Evolutionary conservation across 2,113 vertebrate genomes (phyloP).

Genomic region (Emydocephalus ijimae): DNA sequence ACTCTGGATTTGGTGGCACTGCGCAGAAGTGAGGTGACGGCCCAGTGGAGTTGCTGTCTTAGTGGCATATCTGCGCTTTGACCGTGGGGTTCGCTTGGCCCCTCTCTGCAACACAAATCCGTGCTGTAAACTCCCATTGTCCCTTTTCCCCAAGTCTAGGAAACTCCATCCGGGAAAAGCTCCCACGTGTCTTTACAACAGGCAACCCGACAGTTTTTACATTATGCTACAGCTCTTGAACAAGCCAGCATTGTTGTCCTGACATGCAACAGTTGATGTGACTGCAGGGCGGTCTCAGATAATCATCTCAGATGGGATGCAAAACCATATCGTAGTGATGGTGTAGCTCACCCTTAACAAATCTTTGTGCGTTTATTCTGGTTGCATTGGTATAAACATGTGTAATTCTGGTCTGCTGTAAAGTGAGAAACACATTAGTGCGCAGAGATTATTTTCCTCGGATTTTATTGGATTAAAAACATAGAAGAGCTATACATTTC

Average conservation of each 20-base stretch:
- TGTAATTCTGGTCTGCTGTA: background rate
- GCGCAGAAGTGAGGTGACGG: background rate
- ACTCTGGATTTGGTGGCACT: background rate
- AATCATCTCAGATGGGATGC: background rate
- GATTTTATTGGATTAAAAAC: background rate
- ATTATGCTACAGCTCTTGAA: background rate
- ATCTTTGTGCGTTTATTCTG: background rate
- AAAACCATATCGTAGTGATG: background rate
- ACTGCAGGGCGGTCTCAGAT: background rate
- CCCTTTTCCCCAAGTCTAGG: background rate
- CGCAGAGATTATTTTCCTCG: background rate
- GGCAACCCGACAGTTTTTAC: background rate
- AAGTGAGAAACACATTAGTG: background rate
- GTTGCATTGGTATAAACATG: background rate
- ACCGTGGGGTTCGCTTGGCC: background rate
- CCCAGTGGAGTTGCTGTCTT: background rate
- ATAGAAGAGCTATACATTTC: background rate
- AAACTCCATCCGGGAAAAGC: background rate
- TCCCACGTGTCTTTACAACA: background rate
- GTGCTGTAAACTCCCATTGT: background rate
- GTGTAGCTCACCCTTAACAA: background rate
- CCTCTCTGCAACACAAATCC: background rate
- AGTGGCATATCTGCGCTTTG: background rate
- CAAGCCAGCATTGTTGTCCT: background rate
- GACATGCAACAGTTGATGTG: background rate